Evolutionary conservation across 2,888 invertebrate genomes (phyloP).

Genomic region (Volucella inflata): DNA sequence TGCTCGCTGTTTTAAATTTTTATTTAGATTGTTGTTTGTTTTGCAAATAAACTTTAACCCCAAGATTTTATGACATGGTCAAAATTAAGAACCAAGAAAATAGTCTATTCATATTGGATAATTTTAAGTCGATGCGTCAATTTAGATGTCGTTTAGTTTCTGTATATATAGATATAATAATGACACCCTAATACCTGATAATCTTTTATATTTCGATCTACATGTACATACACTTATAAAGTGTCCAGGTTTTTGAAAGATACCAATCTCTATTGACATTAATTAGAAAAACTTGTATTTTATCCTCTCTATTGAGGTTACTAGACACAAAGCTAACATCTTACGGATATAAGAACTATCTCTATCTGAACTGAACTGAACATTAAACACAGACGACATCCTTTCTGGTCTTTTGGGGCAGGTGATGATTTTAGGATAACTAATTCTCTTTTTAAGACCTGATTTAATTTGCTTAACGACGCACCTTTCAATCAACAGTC

Average conservation of each 20-base stretch:
- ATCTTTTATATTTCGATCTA: constrained; percentile 28
- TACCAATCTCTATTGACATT: constrained; percentile 24
- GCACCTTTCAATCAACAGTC: constrained; percentile 43
- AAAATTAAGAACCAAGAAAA: too few relatives aligned
- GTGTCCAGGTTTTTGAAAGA: constrained; percentile 25
- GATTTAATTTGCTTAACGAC: constrained; percentile 40
- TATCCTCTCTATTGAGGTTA: constrained; percentile 32
- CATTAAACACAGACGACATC: constrained; percentile 46
- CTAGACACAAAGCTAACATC: constrained; percentile 31
- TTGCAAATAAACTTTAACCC: too few relatives aligned
- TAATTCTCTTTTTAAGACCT: constrained; percentile 54
- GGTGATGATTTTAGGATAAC: constrained; percentile 18
- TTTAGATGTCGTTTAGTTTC: not conserved
- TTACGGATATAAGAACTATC: not conserved
- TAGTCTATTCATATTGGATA: not conserved
- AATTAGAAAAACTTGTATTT: constrained; percentile 13
- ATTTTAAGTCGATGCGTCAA: not conserved
- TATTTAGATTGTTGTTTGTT: too few relatives aligned
- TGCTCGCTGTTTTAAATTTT: too few relatives aligned
- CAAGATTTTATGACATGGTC: too few relatives aligned
- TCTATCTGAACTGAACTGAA: constrained; percentile 21
- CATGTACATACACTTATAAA: constrained; percentile 1
- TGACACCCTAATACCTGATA: constrained; percentile 29
- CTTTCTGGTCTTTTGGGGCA: not conserved
- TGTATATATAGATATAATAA: not conserved